phyloP scores from a whole-genome alignment of 1,140 invertebrate species.

The Atta cephalotes region DNA sequence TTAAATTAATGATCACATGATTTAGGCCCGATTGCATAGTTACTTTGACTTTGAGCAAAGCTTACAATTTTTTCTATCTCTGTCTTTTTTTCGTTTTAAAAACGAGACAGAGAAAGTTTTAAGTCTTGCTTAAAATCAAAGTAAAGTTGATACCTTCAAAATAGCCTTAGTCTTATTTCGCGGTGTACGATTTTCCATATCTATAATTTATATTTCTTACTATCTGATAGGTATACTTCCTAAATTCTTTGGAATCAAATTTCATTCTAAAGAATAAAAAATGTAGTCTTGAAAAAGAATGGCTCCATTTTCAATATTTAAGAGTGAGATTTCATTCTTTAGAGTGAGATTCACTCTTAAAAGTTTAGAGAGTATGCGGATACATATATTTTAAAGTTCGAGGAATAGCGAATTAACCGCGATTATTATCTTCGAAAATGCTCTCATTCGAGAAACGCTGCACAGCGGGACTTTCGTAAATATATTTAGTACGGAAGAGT shows the following conservation, averaged over 20 bases:
- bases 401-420: background rate
- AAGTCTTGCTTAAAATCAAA: no score
- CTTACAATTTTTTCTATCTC: no score
- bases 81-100: no score
- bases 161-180: background rate
- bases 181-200: background rate
- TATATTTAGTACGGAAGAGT: background rate
- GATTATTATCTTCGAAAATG: slow-evolving; percentile 7
- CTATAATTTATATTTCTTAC: background rate
- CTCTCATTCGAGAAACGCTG: background rate
- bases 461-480: background rate
- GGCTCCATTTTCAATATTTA: no score
- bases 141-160: no score
- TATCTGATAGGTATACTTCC: background rate
- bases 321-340: no score
- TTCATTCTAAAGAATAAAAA: no score
- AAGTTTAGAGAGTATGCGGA: background rate
- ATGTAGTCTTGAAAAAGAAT: no score
- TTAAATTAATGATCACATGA: background rate
- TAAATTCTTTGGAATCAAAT: no score
- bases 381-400: background rate
- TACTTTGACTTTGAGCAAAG: no score
- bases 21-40: no score
- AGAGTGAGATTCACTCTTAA: no score
- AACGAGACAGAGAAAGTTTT: background rate